phyloP scores from a whole-genome alignment of 2,797 vertebrate species.

The Mus minutoides region DNA sequence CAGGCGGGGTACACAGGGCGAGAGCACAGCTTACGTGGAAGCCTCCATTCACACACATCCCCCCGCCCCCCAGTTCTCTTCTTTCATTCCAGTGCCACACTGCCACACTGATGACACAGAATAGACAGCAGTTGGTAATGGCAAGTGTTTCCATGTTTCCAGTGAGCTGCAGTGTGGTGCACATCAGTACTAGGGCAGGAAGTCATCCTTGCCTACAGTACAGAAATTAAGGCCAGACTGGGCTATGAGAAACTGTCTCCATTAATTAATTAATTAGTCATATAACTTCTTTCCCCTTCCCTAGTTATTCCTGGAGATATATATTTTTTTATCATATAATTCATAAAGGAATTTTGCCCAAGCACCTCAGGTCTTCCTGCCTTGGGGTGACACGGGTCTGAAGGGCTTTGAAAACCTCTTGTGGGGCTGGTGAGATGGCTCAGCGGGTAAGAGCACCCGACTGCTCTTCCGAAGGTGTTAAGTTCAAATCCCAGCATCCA shows the following conservation, averaged over 20 bases:
- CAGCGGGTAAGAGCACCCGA: too few relatives aligned
- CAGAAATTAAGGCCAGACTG: not conserved
- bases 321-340: not conserved
- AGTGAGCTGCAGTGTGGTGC: not conserved
- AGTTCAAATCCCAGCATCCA: too few relatives aligned
- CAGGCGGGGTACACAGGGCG: not conserved
- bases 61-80: not conserved
- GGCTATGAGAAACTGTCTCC: not conserved
- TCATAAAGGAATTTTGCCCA: not conserved
- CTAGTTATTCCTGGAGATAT: not conserved
- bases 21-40: not conserved
- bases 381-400: not conserved
- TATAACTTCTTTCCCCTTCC: not conserved
- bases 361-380: not conserved
- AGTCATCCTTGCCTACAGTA: not conserved
- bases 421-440: too few relatives aligned
- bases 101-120: not conserved
- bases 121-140: not conserved
- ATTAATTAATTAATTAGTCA: not conserved
- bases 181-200: not conserved
- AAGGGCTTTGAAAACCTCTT: not conserved
- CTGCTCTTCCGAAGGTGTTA: too few relatives aligned
- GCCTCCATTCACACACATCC: not conserved
- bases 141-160: not conserved
- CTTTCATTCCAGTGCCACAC: not conserved